Evolutionary conservation across 2,797 vertebrate species (phyloP).

Genomic region (Micropoecilia bifurca): DNA sequence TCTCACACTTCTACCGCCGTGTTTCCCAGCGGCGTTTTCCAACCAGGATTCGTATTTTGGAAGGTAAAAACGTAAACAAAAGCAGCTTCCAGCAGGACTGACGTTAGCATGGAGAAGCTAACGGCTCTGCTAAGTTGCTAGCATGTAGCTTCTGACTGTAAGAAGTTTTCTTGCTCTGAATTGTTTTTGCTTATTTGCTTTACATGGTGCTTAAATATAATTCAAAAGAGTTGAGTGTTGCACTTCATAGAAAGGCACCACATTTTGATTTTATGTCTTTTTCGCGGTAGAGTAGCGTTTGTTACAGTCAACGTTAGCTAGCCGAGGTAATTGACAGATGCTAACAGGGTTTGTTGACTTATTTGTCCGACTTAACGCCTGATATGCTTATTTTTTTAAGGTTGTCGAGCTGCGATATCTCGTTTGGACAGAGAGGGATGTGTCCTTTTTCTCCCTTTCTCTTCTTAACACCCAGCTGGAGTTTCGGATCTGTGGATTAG

Average conservation of each 20-base stretch:
- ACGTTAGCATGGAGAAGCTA: conserved; percentile 46
- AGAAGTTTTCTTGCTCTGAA: neutral
- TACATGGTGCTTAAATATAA: accelerated
- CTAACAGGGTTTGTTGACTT: conserved; percentile 10
- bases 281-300: neutral
- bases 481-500: conserved; percentile 35
- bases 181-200: neutral
- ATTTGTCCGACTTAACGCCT: conserved; percentile 21
- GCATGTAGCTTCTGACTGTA: conserved; percentile 24
- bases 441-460: neutral
- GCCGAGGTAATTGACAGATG: conserved; percentile 29
- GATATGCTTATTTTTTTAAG: conserved; percentile 35
- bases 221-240: neutral
- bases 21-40: conserved; percentile 21
- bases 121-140: conserved; percentile 50
- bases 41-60: neutral
- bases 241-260: neutral
- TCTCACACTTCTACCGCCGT: conserved; percentile 1
- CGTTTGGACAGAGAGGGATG: conserved; percentile 16
- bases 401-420: conserved; percentile 21
- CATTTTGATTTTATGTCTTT: neutral
- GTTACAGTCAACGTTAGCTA: conserved; percentile 15
- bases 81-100: conserved; percentile 22
- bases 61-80: conserved; percentile 58
- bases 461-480: conserved; percentile 20